These are phyloP conservation scores for Adelges cooleyi DNA, from an alignment of 1,140 invertebrate species.

Conservation along the genomic window DNA sequence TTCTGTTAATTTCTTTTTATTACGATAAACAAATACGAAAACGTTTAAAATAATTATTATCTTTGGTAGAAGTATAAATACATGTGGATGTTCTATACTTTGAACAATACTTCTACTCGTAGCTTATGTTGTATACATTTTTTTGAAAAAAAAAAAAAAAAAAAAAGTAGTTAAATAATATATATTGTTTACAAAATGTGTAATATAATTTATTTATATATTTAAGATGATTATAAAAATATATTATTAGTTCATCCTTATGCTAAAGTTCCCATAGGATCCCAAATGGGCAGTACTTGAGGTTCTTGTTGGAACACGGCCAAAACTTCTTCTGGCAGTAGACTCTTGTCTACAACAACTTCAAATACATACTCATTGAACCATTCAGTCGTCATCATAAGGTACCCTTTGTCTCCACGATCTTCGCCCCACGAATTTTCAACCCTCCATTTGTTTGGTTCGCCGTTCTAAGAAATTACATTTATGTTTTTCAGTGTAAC, in stretches of 20 bases:
- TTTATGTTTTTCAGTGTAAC: too few relatives aligned
- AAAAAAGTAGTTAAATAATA: too few relatives aligned
- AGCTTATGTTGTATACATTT: too few relatives aligned
- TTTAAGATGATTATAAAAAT: not conserved
- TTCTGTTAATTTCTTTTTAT: too few relatives aligned
- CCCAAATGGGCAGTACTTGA: constrained; percentile 74
- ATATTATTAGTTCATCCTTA: constrained; percentile 14
- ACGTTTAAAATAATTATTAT: too few relatives aligned
- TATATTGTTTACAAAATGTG: too few relatives aligned
- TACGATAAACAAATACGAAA: too few relatives aligned
- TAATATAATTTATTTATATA: not conserved
- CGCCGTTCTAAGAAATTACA: constrained; percentile 41
- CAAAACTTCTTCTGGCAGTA: constrained; percentile 59
- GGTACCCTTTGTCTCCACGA: constrained; percentile 74
- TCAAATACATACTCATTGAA: constrained; percentile 85
- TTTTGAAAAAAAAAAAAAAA: too few relatives aligned
- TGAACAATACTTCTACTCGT: too few relatives aligned
- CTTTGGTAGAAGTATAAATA: too few relatives aligned
- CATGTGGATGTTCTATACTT: too few relatives aligned
- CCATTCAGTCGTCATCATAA: constrained; percentile 71
- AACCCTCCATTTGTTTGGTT: constrained; percentile 62
- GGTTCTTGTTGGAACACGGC: constrained; percentile 63
- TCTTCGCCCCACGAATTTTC: constrained; percentile 90
- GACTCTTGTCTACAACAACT: constrained; percentile 68
- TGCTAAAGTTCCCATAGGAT: constrained; percentile 62